These are phyloP conservation scores for Macroteleia sp. DNA, from an alignment of 2,888 invertebrate species.

Conservation along the genomic window DNA sequence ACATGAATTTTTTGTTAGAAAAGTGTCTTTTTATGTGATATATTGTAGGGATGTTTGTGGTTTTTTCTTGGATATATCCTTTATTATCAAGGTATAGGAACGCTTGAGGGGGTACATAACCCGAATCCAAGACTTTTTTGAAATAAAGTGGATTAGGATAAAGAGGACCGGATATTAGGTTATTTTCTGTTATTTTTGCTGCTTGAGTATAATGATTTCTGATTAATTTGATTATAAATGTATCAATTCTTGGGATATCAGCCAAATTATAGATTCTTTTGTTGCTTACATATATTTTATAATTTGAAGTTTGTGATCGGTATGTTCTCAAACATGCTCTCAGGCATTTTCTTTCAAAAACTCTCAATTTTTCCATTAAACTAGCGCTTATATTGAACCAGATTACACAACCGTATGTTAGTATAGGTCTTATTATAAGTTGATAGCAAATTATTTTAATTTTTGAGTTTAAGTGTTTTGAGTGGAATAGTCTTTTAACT, in stretches of 20 bases:
- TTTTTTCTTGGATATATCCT: slow-evolving; percentile 35
- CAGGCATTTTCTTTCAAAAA: neutral
- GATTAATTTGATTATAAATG: neutral
- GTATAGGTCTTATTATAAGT: neutral
- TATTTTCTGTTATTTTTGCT: slow-evolving; percentile 15
- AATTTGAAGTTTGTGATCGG: neutral
- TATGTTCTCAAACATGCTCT: neutral
- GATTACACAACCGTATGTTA: neutral
- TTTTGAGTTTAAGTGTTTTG: neutral
- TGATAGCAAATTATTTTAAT: neutral
- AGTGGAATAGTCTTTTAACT: neutral
- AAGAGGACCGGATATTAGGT: slow-evolving; percentile 7
- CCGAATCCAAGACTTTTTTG: slow-evolving; percentile 12
- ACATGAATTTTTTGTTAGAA: neutral
- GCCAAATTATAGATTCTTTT: neutral
- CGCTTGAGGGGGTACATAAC: slow-evolving; percentile 35
- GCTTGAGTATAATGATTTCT: slow-evolving; percentile 40
- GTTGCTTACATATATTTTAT: neutral
- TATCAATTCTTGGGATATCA: neutral
- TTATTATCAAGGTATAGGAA: slow-evolving; percentile 30
- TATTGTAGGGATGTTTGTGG: slow-evolving; percentile 7
- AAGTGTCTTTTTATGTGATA: slow-evolving; percentile 4
- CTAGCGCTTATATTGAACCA: neutral
- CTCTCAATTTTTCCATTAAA: neutral
- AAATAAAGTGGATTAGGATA: slow-evolving; percentile 26